Evolutionary conservation across 2,888 invertebrate genomes (phyloP).

Genomic region (Lathronympha strigana): DNA sequence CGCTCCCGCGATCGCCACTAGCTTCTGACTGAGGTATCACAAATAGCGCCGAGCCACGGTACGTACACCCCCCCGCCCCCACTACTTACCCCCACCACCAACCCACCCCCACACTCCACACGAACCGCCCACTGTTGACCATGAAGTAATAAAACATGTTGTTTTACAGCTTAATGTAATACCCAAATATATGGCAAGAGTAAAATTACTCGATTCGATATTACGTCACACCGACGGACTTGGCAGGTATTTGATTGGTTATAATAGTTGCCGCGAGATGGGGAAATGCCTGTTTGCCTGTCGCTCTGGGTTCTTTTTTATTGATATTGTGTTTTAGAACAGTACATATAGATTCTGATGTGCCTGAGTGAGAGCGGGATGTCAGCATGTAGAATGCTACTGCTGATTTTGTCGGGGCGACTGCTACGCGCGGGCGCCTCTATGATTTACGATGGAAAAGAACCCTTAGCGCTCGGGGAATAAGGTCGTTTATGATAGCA

Average conservation of each 20-base stretch:
- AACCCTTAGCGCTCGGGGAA: constrained; percentile 56
- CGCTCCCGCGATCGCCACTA: constrained; percentile 80
- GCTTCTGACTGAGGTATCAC: constrained; percentile 82
- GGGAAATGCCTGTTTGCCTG: constrained; percentile 57
- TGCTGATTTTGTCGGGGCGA: no score
- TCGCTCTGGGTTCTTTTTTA: constrained; percentile 48
- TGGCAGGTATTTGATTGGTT: constrained; percentile 83
- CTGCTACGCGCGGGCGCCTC: no score
- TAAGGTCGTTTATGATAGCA: constrained; percentile 56
- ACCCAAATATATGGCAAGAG: constrained; percentile 81
- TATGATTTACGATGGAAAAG: constrained; percentile 40
- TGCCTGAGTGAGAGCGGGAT: no score
- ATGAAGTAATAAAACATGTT: constrained; percentile 58
- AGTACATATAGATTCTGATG: no score
- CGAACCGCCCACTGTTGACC: constrained; percentile 51
- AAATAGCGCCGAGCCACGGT: constrained; percentile 77
- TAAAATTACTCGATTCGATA: constrained; percentile 78
- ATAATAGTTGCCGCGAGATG: constrained; percentile 67
- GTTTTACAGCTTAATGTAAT: constrained; percentile 81
- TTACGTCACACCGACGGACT: constrained; percentile 82
- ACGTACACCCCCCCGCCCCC: constrained; percentile 60
- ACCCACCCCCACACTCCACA: constrained; percentile 35
- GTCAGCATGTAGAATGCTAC: no score
- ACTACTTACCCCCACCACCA: constrained; percentile 29
- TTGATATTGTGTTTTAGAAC: no score